phyloP scores from a whole-genome alignment of 2,797 vertebrate species.

The Bradypodion ventrale region DNA sequence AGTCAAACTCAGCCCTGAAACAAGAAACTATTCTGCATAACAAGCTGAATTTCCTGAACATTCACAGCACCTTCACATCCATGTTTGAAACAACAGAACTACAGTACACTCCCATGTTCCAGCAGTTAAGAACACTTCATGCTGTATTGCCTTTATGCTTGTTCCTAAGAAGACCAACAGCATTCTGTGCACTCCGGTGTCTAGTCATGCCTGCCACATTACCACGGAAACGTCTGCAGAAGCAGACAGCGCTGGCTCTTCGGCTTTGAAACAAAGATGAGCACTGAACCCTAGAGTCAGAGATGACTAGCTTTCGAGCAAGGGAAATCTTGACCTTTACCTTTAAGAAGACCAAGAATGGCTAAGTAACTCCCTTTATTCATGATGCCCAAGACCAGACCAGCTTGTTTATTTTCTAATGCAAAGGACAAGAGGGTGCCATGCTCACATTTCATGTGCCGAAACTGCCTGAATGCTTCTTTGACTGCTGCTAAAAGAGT shows the following conservation, averaged over 20 bases:
- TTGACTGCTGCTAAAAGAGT: not conserved
- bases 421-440: not conserved
- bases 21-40: conserved; percentile 40
- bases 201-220: too few relatives aligned
- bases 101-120: not conserved
- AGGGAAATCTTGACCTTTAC: too few relatives aligned
- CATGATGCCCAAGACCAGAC: not conserved
- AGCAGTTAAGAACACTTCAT: not conserved
- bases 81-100: not conserved
- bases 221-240: too few relatives aligned
- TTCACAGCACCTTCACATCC: not conserved
- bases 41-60: not conserved
- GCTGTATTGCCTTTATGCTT: not conserved
- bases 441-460: not conserved
- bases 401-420: not conserved
- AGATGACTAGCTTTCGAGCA: too few relatives aligned
- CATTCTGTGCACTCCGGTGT: too few relatives aligned
- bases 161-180: not conserved
- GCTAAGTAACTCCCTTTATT: not conserved
- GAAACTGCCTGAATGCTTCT: not conserved
- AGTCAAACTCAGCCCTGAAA: conserved; percentile 63
- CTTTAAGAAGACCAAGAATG: not conserved
- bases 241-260: too few relatives aligned
- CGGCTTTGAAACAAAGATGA: too few relatives aligned
- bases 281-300: too few relatives aligned